A percentile compares a stretch with the other conserved stretches of the same genome.
Conservation (phyloP, 2,888 invertebrate species). For the Brenthis hecate region DNA sequence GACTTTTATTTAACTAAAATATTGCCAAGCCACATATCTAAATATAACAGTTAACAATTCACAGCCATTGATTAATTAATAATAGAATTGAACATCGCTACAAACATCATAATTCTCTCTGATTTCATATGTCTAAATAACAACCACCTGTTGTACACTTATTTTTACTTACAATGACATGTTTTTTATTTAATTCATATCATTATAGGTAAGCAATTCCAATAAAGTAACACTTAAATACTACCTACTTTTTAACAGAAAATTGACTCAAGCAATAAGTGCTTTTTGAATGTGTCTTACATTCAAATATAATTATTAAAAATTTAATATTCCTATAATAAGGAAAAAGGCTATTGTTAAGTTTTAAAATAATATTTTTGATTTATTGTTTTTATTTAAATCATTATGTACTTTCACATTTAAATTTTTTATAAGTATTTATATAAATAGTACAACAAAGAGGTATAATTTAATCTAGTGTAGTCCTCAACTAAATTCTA, state of each 20-base stretch:
- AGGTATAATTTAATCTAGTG: too few relatives aligned
- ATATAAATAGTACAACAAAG: too few relatives aligned
- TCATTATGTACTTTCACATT: too few relatives aligned
- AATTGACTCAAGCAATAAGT: too few relatives aligned
- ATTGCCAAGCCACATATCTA: conserved; percentile 74
- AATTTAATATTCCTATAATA: too few relatives aligned
- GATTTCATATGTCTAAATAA: conserved; percentile 35
- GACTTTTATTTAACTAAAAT: conserved; percentile 70
- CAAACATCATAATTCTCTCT: conserved; percentile 39
- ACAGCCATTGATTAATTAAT: conserved; percentile 74
- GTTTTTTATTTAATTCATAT: conserved; percentile 2
- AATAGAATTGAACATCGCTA: conserved; percentile 43
- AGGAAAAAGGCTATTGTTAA: too few relatives aligned
- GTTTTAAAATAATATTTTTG: too few relatives aligned
- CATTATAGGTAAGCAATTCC: conserved; percentile 1
- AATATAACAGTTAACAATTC: conserved; percentile 77
- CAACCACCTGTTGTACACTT: conserved; percentile 27
- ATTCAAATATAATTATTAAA: too few relatives aligned
- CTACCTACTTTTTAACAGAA: background rate
- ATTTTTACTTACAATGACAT: conserved; percentile 17
- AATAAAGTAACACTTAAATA: conserved; percentile 16
- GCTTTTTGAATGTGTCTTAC: too few relatives aligned
- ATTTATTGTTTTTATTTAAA: too few relatives aligned
- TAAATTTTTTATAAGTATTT: too few relatives aligned
- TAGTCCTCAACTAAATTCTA: background rate